phyloP scores from a whole-genome alignment of 2,888 invertebrate species.

The Mactromeris polynyma region DNA sequence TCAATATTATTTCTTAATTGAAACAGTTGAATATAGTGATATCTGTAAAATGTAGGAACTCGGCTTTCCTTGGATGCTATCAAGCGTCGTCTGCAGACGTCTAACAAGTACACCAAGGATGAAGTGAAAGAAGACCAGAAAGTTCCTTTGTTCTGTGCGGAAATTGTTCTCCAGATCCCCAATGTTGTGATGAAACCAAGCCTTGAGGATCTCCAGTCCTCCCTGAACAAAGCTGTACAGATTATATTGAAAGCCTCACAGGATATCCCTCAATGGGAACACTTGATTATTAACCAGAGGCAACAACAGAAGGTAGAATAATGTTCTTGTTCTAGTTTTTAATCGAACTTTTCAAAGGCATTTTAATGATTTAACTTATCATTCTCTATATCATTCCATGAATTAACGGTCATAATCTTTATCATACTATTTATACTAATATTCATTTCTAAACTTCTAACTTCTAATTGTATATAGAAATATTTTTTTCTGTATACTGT shows the following conservation, averaged over 20 bases:
- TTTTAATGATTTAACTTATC: background rate
- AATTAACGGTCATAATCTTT: too few relatives aligned
- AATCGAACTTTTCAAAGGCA: background rate
- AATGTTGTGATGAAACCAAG: constrained; percentile 95
- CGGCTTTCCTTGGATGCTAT: constrained; percentile 86
- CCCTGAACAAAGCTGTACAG: constrained; percentile 93
- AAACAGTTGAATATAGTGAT: background rate
- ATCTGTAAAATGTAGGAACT: constrained; percentile 81
- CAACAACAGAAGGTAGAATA: constrained; percentile 84
- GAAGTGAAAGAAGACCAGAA: constrained; percentile 81
- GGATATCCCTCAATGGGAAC: constrained; percentile 97
- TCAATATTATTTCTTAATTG: too few relatives aligned
- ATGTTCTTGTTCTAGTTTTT: background rate
- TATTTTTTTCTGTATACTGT: background rate
- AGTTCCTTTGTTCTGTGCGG: constrained; percentile 91
- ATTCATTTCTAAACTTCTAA: background rate
- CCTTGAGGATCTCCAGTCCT: constrained; percentile 96
- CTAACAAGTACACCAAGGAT: constrained; percentile 84
- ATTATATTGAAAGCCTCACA: constrained; percentile 95
- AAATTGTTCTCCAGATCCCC: constrained; percentile 95
- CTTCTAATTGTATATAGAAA: background rate
- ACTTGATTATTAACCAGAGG: constrained; percentile 88
- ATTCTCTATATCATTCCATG: background rate
- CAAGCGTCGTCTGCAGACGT: constrained; percentile 86
- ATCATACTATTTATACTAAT: background rate